Evolutionary conservation across 2,888 invertebrate species (phyloP), one percentile per base, ranked within the genome.

Genomic region (Clistopyga incitator): DNA sequence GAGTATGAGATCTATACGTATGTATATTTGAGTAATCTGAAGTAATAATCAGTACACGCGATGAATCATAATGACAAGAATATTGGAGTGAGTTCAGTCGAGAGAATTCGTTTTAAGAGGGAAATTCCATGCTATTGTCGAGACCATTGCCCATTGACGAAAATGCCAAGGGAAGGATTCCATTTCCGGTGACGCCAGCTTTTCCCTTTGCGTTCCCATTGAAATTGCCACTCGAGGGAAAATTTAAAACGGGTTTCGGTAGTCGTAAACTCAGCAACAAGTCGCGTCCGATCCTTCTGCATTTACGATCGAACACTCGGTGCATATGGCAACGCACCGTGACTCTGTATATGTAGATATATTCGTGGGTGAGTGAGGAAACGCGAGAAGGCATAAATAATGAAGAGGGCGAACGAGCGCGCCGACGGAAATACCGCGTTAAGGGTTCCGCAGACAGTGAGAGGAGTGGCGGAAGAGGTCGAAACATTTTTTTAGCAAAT

Each of bases 361-460:
- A 20, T 18, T 29, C 25, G 25, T 71, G 71, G 38, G 20, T 42
- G 11, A 23, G 80, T 75, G 29, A 75, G 74, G 54, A 38, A 67
- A 38, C 42, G 42, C 59, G 61, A 52, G 61, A 61, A 84, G 81
- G 84, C 85, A 85, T 84, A 85, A 86, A 87, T 86, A 86, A 85
- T 78, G 78, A 85, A 85, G 82, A 81, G 84, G 81, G 84, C 78
- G 82, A 84, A 85, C 81, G 85, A 77, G 71, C 59, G 50, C 82
- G 84, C 81, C 87, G 87, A 87, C 85, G 85, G 85, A 87, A 87
- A 87, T 87, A 87, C 84, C 84, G 81, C 83, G 74, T 81, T 83
- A 77, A 84, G 70, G 78, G 77, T 52, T 50, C 45, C 25, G 50
- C 34, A 38, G 47, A 59, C 11, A 56, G 23, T 38, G 54, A 1